These are phyloP conservation scores for Protosalanx chinensis DNA, from an alignment of 2,797 vertebrate species.

Conservation along the genomic window DNA sequence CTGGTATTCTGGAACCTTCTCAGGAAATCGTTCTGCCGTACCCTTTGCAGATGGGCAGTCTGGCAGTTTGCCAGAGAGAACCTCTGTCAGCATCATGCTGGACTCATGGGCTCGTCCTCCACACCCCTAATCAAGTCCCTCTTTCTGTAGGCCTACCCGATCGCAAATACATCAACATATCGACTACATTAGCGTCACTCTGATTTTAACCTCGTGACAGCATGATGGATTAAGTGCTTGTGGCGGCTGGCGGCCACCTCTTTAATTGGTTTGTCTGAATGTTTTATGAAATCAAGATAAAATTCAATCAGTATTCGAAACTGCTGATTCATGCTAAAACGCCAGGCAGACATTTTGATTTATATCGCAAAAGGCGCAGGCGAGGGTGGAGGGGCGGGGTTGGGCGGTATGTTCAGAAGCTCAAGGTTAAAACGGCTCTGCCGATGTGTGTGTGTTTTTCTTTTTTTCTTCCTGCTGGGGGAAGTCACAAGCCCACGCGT, in stretches of 20 bases:
- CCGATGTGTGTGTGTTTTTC: conserved; percentile 16
- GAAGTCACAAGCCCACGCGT: not conserved
- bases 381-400: conserved; percentile 28
- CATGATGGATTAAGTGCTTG: conserved; percentile 68
- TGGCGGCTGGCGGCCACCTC: conserved; percentile 63
- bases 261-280: conserved; percentile 79
- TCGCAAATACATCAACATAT: conserved; percentile 65
- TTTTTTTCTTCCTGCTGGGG: conserved; percentile 44
- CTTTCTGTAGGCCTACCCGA: conserved; percentile 52
- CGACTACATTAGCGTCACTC: conserved; percentile 63
- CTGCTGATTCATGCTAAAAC: conserved; percentile 67
- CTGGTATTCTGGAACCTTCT: no score
- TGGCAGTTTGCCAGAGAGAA: conserved; percentile 3
- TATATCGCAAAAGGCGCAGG: conserved; percentile 49
- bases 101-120: conserved; percentile 25
- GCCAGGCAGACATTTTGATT: conserved; percentile 62
- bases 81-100: conserved; percentile 25
- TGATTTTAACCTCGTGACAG: conserved; percentile 60
- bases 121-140: conserved; percentile 59
- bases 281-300: conserved; percentile 76
- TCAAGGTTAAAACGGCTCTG: conserved; percentile 65
- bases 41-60: no score
- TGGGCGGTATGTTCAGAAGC: conserved; percentile 62
- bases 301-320: conserved; percentile 70
- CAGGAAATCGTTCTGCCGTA: no score